These are phyloP conservation scores for Trogon surrucura DNA, from an alignment of 2,113 vertebrate genomes.

Conservation along the genomic window DNA sequence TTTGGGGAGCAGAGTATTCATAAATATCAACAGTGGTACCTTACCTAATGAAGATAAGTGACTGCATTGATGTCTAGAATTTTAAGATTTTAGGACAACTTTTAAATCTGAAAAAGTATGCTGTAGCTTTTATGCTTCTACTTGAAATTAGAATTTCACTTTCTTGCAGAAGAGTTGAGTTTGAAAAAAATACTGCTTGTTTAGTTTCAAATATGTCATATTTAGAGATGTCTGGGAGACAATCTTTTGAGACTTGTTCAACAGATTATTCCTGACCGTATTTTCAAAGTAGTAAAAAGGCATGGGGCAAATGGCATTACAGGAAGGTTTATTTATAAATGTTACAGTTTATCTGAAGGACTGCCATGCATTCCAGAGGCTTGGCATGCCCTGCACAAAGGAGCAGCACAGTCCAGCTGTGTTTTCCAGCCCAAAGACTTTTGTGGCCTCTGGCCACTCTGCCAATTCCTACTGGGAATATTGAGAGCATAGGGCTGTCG, in stretches of 20 bases:
- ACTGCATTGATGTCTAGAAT: not conserved
- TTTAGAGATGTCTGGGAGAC: not conserved
- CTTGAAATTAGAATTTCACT: not conserved
- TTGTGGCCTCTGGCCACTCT: not conserved
- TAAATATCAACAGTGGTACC: not conserved
- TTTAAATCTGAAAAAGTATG: not conserved
- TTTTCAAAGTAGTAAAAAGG: not conserved
- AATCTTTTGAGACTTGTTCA: not conserved
- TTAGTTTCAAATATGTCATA: not conserved
- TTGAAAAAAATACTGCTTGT: not conserved
- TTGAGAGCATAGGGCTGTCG: rapidly evolving
- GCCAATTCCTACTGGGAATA: rapidly evolving
- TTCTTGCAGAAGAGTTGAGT: not conserved
- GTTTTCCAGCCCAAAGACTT: not conserved
- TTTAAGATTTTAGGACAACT: not conserved
- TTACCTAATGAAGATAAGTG: rapidly evolving
- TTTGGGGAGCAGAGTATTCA: not conserved
- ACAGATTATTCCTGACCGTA: not conserved
- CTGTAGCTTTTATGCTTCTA: not conserved
- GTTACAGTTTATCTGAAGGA: not conserved
- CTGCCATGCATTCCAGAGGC: not conserved
- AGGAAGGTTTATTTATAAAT: not conserved
- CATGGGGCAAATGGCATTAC: not conserved
- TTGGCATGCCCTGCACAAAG: not conserved
- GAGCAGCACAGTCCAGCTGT: not conserved